phyloP scores from a whole-genome alignment of 1,140 invertebrate species.

The Panulirus ornatus region DNA sequence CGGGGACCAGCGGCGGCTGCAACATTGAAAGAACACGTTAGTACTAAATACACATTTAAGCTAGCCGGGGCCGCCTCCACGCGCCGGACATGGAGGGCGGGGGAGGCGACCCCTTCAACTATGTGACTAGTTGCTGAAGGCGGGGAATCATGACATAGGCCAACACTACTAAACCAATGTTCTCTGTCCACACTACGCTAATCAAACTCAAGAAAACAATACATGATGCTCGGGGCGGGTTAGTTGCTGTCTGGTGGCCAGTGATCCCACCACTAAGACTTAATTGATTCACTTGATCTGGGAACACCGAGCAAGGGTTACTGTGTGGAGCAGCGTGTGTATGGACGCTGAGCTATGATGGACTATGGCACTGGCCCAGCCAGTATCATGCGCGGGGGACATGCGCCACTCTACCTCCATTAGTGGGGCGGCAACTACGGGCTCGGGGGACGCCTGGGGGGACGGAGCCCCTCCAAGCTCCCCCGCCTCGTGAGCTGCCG shows the following conservation, averaged over 20 bases:
- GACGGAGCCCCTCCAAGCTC: slow-evolving; percentile 1
- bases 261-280: neutral
- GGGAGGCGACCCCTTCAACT: slow-evolving; percentile 39
- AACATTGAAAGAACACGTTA: slow-evolving; percentile 75
- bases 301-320: slow-evolving; percentile 22
- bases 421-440: slow-evolving; percentile 8
- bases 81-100: slow-evolving; percentile 34
- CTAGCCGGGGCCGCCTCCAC: slow-evolving; percentile 22
- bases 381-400: slow-evolving; percentile 61
- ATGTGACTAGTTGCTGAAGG: slow-evolving; percentile 22
- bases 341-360: slow-evolving; percentile 53
- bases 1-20: slow-evolving; percentile 79
- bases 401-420: slow-evolving; percentile 69
- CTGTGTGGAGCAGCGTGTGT: slow-evolving; percentile 46
- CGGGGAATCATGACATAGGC: neutral
- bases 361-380: slow-evolving; percentile 55
- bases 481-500: slow-evolving; percentile 3
- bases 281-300: neutral
- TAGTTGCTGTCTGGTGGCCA: neutral
- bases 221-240: neutral
- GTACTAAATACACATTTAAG: slow-evolving; percentile 9
- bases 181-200: slow-evolving; percentile 3
- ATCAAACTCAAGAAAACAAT: neutral
- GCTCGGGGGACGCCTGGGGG: slow-evolving; percentile 21
- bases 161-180: slow-evolving; percentile 23